A percentile compares a stretch with the other conserved stretches of the same genome.
Conservation (phyloP, 2,797 vertebrate genomes). For the Thamnophis elegans region DNA sequence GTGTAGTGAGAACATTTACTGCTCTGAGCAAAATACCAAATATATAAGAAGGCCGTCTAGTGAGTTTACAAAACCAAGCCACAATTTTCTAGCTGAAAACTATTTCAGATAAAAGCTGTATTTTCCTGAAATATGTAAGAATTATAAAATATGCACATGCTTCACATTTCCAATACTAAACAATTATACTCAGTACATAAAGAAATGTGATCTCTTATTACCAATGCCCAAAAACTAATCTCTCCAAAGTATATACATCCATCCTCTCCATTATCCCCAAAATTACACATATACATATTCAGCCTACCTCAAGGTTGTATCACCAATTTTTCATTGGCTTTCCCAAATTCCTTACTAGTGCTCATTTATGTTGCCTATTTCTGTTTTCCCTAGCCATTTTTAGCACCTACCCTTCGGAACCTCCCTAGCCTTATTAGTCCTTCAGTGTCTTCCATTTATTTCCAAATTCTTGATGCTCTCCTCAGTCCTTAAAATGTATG, state of each 20-base stretch:
- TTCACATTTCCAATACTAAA: background rate
- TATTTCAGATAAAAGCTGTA: background rate
- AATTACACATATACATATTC: background rate
- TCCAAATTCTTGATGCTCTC: background rate
- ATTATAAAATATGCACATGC: background rate
- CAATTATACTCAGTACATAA: background rate
- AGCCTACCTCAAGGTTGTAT: background rate
- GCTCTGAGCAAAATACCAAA: background rate
- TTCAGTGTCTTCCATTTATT: background rate
- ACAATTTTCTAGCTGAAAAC: background rate
- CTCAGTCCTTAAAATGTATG: background rate
- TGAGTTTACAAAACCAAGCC: background rate
- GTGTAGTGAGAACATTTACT: background rate
- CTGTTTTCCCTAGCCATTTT: background rate
- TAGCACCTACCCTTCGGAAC: background rate
- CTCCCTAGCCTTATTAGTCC: background rate
- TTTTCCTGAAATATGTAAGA: background rate
- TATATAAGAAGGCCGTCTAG: background rate
- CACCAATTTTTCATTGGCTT: background rate
- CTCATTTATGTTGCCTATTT: background rate
- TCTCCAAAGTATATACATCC: background rate
- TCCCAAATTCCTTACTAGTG: background rate
- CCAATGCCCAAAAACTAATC: background rate
- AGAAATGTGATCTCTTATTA: background rate
- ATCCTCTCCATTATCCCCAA: background rate